phyloP scores from a whole-genome alignment of 2,113 vertebrate genomes.

The Toxostoma redivivum region DNA sequence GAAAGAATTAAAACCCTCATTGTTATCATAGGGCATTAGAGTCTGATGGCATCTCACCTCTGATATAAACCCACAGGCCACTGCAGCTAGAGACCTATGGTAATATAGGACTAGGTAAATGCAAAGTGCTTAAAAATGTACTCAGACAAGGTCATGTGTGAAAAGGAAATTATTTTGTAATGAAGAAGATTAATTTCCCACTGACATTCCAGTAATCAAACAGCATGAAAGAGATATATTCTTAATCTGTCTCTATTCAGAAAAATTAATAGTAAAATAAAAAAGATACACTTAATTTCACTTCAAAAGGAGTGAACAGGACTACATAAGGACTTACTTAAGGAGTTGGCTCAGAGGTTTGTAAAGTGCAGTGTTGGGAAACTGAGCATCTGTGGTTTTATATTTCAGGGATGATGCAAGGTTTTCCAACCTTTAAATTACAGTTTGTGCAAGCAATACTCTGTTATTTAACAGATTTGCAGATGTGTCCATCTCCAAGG shows the following conservation, averaged over 20 bases:
- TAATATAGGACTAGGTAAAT: background rate
- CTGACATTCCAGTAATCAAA: background rate
- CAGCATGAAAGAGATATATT: background rate
- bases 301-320: background rate
- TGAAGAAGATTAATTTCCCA: background rate
- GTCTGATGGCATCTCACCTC: background rate
- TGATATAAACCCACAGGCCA: background rate
- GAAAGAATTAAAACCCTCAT: background rate
- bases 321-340: background rate
- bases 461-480: slow-evolving; percentile 32
- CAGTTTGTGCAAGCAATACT: slow-evolving; percentile 27
- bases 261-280: background rate
- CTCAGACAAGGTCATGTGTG: background rate
- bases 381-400: slow-evolving; percentile 15
- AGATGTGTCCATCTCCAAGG: slow-evolving; percentile 15
- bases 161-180: background rate
- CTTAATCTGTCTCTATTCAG: background rate
- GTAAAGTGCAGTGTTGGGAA: slow-evolving; percentile 21
- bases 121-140: background rate
- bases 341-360: background rate
- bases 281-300: background rate
- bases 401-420: slow-evolving; percentile 56
- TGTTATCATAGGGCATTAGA: background rate
- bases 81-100: background rate
- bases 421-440: slow-evolving; percentile 46